These are phyloP conservation scores for Drosophila percnosoma DNA, from an alignment of 2,888 invertebrate species.

Conservation along the genomic window DNA sequence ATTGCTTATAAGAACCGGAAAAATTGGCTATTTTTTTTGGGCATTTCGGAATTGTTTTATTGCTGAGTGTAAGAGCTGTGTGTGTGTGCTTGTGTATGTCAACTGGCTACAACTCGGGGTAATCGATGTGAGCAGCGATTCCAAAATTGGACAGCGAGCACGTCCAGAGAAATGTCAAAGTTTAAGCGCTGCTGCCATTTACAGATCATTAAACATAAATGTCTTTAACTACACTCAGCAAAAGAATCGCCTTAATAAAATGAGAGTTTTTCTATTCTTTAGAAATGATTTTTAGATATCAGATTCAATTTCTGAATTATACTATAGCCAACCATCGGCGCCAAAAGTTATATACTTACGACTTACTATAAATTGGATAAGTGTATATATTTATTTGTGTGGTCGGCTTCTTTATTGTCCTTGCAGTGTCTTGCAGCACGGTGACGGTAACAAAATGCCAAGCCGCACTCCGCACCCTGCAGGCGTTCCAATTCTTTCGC, in stretches of 20 bases:
- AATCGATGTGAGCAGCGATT: constrained; percentile 58
- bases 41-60: neutral
- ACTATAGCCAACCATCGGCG: neutral
- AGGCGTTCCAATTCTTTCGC: constrained; percentile 96
- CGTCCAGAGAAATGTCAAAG: constrained; percentile 63
- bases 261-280: neutral
- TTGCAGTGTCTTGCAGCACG: constrained; percentile 95
- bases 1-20: neutral
- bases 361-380: neutral
- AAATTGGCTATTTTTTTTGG: neutral
- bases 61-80: constrained; percentile 5
- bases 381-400: neutral
- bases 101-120: constrained; percentile 62
- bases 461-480: constrained; percentile 94
- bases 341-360: neutral
- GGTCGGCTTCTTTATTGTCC: constrained; percentile 16
- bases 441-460: constrained; percentile 97
- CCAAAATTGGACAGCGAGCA: constrained; percentile 52
- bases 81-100: constrained; percentile 47
- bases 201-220: constrained; percentile 73
- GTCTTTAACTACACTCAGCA: constrained; percentile 4
- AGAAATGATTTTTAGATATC: neutral
- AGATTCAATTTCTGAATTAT: neutral
- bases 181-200: constrained; percentile 75
- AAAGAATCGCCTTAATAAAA: neutral